Percentiles rank a stretch among this genome's conserved stretches.
Evolutionary conservation across 37 sponge, comb jelly and placozoan genomes (phyloP).

Genomic region (Chondrosia reniformis): DNA sequence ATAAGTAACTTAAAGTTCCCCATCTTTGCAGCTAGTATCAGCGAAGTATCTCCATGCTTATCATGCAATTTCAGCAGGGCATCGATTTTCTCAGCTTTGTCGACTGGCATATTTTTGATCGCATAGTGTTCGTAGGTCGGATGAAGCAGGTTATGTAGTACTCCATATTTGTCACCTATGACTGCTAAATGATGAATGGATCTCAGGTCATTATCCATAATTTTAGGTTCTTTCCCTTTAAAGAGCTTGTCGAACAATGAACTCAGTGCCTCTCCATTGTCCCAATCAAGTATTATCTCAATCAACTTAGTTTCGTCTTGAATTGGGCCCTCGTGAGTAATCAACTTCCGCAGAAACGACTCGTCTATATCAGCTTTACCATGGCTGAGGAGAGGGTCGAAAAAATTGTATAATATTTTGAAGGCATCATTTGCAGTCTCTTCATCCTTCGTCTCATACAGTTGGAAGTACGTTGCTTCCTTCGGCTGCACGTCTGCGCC

Average conservation of each 20-base stretch:
- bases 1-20: background rate
- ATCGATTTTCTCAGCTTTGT: background rate
- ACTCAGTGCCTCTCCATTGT: too few relatives aligned
- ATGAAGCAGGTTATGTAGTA: too few relatives aligned
- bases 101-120: too few relatives aligned
- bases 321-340: background rate
- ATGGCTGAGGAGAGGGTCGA: background rate
- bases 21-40: constrained; percentile 2
- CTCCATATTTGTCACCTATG: too few relatives aligned
- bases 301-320: too few relatives aligned
- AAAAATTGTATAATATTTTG: background rate
- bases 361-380: background rate
- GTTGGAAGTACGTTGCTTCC: background rate
- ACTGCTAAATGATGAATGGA: too few relatives aligned
- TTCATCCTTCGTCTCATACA: background rate
- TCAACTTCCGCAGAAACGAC: background rate
- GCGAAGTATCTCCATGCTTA: constrained; percentile 25
- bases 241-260: too few relatives aligned
- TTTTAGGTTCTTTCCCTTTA: too few relatives aligned
- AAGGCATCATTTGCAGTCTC: background rate
- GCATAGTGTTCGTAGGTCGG: too few relatives aligned
- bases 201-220: too few relatives aligned
- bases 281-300: too few relatives aligned
- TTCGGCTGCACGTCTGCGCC: too few relatives aligned
- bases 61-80: background rate